A percentile compares a stretch with the other conserved stretches of the same genome.
Conservation (phyloP, 2,797 vertebrate genomes). For the Neomorphus geoffroyi region DNA sequence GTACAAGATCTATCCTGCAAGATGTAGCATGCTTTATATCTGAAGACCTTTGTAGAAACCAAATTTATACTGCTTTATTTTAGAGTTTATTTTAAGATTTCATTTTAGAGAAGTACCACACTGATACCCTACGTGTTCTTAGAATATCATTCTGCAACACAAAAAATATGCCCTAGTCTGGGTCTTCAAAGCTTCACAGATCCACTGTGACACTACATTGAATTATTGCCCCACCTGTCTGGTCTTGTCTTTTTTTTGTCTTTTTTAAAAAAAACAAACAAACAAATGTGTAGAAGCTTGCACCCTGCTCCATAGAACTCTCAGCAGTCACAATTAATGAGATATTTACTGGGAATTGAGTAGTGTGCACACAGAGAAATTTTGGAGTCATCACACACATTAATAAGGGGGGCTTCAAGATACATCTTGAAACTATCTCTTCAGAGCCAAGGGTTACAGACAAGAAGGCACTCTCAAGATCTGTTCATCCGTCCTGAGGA, state of each 20-base stretch:
- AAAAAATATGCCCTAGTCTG: not conserved
- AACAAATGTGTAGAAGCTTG: not conserved
- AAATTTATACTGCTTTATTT: not conserved
- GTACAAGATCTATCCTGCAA: not conserved
- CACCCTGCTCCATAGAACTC: not conserved
- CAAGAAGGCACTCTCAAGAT: not conserved
- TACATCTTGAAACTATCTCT: not conserved
- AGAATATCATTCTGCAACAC: not conserved
- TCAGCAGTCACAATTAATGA: not conserved
- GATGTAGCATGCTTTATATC: not conserved
- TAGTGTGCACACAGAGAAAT: not conserved
- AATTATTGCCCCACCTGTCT: not conserved
- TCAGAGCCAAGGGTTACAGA: not conserved
- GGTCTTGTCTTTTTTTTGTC: not conserved
- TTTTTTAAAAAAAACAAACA: too few relatives aligned
- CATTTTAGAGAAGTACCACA: not conserved
- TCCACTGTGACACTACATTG: not conserved
- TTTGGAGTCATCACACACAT: not conserved
- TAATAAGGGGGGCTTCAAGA: not conserved
- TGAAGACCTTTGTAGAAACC: not conserved
- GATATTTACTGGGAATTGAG: not conserved
- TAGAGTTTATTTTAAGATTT: not conserved
- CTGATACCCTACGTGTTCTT: not conserved
- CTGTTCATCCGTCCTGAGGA: not conserved
- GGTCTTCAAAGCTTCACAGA: not conserved